Conservation (phyloP, 2,797 vertebrate species). For the Coendou prehensilis region DNA sequence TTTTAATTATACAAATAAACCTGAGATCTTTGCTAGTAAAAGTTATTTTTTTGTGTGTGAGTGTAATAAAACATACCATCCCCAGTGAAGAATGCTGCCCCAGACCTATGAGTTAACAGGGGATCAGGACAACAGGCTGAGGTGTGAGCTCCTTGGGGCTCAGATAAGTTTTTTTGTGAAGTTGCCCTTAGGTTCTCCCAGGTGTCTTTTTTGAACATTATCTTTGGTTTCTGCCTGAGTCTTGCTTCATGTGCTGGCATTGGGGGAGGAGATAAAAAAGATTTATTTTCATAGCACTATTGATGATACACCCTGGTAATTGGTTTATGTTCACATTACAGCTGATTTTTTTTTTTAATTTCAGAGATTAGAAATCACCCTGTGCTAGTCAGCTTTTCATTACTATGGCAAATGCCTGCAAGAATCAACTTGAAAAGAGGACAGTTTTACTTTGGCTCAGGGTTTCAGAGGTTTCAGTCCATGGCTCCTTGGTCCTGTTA, state of each 20-base stretch:
- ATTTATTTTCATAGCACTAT: neutral
- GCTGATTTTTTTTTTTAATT: neutral
- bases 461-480: neutral
- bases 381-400: neutral
- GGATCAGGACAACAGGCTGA: neutral
- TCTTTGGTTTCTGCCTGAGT: neutral
- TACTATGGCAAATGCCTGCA: neutral
- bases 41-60: neutral
- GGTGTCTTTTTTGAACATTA: neutral
- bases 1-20: slow-evolving; percentile 27
- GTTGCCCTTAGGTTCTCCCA: neutral
- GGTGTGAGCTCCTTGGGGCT: fast-evolving
- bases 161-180: too few relatives aligned
- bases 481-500: neutral
- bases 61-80: neutral
- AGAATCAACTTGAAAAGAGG: neutral
- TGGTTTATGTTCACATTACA: neutral
- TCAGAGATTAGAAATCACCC: neutral
- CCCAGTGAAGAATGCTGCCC: neutral
- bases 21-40: slow-evolving; percentile 15
- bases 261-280: neutral
- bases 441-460: neutral
- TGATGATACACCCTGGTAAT: neutral
- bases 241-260: neutral
- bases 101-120: neutral